Percentiles rank a stretch among this genome's conserved stretches.
Conservation (phyloP, 1,140 invertebrate species). For the Tetragonula clypearis region DNA sequence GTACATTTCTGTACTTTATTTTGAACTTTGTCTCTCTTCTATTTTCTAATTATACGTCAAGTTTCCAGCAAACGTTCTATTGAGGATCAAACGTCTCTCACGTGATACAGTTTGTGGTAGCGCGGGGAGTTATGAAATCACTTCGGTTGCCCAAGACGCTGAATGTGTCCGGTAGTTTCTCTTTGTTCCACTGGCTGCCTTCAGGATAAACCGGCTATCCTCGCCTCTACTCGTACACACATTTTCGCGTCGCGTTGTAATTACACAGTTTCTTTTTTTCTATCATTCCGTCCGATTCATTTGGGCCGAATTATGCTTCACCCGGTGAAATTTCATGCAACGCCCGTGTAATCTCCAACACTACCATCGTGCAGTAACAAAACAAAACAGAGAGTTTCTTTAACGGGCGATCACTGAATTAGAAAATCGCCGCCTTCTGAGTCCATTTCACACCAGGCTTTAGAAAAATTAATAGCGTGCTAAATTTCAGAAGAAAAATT, state of each 20-base stretch:
- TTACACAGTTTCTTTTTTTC: constrained; percentile 16
- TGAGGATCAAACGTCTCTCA: constrained; percentile 32
- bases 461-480: not conserved
- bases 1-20: not conserved
- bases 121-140: constrained; percentile 43
- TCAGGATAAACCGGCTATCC: constrained; percentile 43
- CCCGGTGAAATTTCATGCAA: constrained; percentile 9
- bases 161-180: constrained; percentile 71
- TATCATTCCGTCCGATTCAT: not conserved
- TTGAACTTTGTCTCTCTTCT: not conserved
- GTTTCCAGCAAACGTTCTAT: not conserved
- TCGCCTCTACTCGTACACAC: constrained; percentile 37
- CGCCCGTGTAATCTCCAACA: not conserved
- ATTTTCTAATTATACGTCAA: constrained; percentile 5
- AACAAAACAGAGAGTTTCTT: not conserved
- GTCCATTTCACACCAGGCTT: no score
- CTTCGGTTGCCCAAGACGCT: constrained; percentile 64
- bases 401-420: not conserved
- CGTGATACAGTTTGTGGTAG: constrained; percentile 43
- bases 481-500: not conserved
- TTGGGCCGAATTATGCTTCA: constrained; percentile 13
- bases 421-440: not conserved
- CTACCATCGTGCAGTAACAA: not conserved
- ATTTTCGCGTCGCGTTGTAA: constrained; percentile 32
- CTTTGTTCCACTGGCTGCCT: constrained; percentile 68